Evolutionary conservation across 2,888 invertebrate species (phyloP), one percentile per base, ranked within the genome.

Genomic region (Gandaritis pyraliata): DNA sequence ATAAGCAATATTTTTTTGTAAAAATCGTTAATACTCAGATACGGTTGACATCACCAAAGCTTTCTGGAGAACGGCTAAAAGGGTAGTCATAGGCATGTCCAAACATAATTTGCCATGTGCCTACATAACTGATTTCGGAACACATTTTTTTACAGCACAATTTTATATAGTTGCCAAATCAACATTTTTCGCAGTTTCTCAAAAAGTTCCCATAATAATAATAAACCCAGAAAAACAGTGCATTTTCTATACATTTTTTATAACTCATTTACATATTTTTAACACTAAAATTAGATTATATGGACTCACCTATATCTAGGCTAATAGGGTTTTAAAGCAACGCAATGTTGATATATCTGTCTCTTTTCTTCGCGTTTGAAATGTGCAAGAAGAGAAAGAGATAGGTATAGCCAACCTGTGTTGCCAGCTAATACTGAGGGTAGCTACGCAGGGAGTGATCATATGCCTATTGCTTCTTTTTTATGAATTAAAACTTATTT

Each of bases 241-340:
- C 56, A 59, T 41, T 48, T 51, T 41, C 39, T 52, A 51, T 55
- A 51, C 63, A 58, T 54, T 54, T 57, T 47, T 52, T 2, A 46
- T 59, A 47, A 38, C 12, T 23, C 29, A 48, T 53, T 23, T 60
- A 59, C 59, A 64, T 59, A 59, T 56, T 52, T 51, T 47, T 50
- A 51, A 55, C 38, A 38, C 48, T 59, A 64, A 59, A 33, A 30
- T 38, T 52, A 56, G 39, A 48, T 57, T 46, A 33, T 58, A 64
- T 64, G 59, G 63, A 64, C 64, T 60, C 53, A 55, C 46, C 58
- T 51, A 61, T 48, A 60, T 5, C 48, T 53, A 59, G 18, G 39
- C 48, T 53, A 47, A 23, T 18, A 45, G 43, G 16, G 30, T 16
- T 13, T n/a, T 1, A 33, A 12, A 11, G 29, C 15, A 46, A 15